Evolutionary conservation across 2,113 vertebrate genomes (phyloP).

Genomic region (Otus sunia): DNA sequence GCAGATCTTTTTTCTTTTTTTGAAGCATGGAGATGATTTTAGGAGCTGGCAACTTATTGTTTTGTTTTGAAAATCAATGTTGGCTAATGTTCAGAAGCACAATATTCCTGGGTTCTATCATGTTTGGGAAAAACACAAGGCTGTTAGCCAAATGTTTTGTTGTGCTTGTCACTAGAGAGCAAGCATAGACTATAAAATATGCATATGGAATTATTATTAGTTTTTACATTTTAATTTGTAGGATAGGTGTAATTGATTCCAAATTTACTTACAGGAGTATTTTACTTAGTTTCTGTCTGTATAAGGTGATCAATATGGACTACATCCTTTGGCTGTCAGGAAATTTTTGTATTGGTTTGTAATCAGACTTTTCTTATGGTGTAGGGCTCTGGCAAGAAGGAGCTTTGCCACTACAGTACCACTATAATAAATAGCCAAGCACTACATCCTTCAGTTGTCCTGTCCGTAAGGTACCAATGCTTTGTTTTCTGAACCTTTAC

Average conservation of each 20-base stretch:
- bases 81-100: not conserved
- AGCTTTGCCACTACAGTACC: not conserved
- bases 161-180: not conserved
- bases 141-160: not conserved
- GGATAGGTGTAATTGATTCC: not conserved
- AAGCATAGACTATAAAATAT: not conserved
- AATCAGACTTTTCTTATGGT: not conserved
- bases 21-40: not conserved
- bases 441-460: not conserved
- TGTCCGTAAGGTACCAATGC: not conserved
- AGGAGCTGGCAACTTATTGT: not conserved
- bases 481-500: not conserved
- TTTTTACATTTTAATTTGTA: not conserved
- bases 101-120: not conserved
- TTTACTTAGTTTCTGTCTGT: not conserved
- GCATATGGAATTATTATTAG: too few relatives aligned
- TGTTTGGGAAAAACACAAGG: not conserved
- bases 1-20: not conserved
- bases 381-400: not conserved
- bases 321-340: not conserved
- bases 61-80: not conserved
- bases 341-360: not conserved
- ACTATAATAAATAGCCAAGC: not conserved
- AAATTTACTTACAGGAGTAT: not conserved
- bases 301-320: not conserved